A percentile compares a stretch with the other conserved stretches of the same genome.
phyloP scores from a whole-genome alignment of 2,888 invertebrate genomes.

The Crocallis elinguaria region DNA sequence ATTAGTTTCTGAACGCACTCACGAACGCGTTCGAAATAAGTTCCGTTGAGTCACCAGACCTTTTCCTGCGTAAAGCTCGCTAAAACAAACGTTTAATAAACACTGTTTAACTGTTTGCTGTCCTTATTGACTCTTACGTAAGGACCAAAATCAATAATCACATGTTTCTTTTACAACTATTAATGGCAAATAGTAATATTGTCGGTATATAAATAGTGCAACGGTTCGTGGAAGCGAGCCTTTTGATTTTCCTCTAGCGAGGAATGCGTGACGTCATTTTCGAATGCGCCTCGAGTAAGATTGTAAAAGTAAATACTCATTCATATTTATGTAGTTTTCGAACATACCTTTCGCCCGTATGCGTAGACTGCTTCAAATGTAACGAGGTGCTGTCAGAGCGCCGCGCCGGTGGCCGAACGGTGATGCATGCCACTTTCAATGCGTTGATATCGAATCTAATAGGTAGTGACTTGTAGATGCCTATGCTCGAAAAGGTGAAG shows the following conservation, averaged over 20 bases:
- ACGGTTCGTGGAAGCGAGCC: constrained; percentile 68
- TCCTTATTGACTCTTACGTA: constrained; percentile 9
- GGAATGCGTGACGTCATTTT: constrained; percentile 78
- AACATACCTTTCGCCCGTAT: constrained; percentile 5
- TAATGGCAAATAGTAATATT: constrained; percentile 14
- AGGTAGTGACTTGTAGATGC: too few relatives aligned
- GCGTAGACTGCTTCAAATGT: neutral
- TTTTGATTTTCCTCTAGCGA: constrained; percentile 75
- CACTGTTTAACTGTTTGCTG: neutral
- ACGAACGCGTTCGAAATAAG: constrained; percentile 64
- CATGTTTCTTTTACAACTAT: constrained; percentile 4
- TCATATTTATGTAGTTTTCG: constrained; percentile 14
- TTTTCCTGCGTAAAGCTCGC: constrained; percentile 71
- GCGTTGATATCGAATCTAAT: too few relatives aligned
- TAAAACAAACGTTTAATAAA: constrained; percentile 11
- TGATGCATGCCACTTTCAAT: too few relatives aligned
- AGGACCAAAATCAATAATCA: constrained; percentile 22
- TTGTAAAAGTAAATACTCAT: constrained; percentile 5
- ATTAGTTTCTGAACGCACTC: constrained; percentile 41
- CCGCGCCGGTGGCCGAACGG: too few relatives aligned
- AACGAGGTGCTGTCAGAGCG: too few relatives aligned
- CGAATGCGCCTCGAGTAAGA: constrained; percentile 42
- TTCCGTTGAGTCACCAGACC: constrained; percentile 67
- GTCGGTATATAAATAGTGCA: constrained; percentile 70
- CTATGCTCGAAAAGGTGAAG: too few relatives aligned